Evolutionary conservation across 2,797 vertebrate species (phyloP), one percentile per base, ranked within the genome.

Genomic region (Novumbra hubbsi): DNA sequence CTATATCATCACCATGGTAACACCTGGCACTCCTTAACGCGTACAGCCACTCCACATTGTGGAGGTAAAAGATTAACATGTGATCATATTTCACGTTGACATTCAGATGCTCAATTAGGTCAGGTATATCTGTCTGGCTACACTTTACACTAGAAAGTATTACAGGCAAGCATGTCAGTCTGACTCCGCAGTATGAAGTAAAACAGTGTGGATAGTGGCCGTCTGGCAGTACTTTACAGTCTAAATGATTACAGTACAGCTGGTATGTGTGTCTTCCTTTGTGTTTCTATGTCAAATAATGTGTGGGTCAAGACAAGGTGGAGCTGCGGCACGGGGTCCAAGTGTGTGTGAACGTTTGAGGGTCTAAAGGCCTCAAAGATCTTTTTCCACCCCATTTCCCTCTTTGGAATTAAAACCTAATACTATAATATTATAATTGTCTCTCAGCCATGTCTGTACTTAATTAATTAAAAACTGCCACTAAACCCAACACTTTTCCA

Each of bases 391-490:
- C 60, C 21, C 1, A 82, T 75, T 78, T 55, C 52, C 75, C 48
- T 68, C 72, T 32, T 68, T 45, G 73, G 57, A n/a, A 7, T 77
- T 30, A 38, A 73, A 84, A 85, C 60, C 76, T 80, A 86, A 76
- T 82, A 77, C 82, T 81, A 76, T 84, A 7, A 72, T 74, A n/a
- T n/a, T n/a, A n/a, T n/a, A n/a, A n/a, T 69, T 45, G 49, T 64
- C 66, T 73, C 69, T 80, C 69, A 63, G 24, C 65, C 50, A 57
- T 65, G 73, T 80, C 76, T 83, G 73, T 76, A 76, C 73, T 75
- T 81, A 77, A 77, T 62, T 81, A 83, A 87, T 85, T 82, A 80
- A 86, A 84, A 77, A 27, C 74, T 78, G 78, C 76, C 76, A 74
- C 17, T 81, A 70, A 80, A 80, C 68, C 71, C 32, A 32, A 32